Evolutionary conservation across 2,888 invertebrate genomes (phyloP), one percentile per base, ranked within the genome.

Genomic region (Agrilus mali): DNA sequence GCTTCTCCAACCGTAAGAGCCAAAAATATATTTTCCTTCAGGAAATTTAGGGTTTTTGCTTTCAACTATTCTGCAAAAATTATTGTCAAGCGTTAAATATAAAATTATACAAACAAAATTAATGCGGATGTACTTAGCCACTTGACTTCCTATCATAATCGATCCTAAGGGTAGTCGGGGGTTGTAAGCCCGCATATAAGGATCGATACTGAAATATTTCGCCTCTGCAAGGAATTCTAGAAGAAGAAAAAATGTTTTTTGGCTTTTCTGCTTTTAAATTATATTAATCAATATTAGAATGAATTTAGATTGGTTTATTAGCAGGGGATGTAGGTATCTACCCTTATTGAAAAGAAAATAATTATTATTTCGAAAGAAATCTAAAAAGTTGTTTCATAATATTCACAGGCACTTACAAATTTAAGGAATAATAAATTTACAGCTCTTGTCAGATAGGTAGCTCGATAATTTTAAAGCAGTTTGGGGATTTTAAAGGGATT

Each of bases 141-240:
- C 74, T 69, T 84, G 84, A 40, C 72, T 67, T 22, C 83, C 84
- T 43, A 81, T 73, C 12, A 44, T 38, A 32, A 76, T 74, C n/a
- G 67, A 67, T 3, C 80, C 80, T 41, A 72, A 55, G 55, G 75
- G 72, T 31, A 58, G 50, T 20, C 65, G 63, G 38, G 67, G 66
- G 63, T 72, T 69, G 50, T 75, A 77, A 1, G 72, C 70, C 51
- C 80, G 67, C 78, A 80, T 79, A 47, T 81, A 84, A 1, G 85
- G 84, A 62, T 84, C 85, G 17, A 84, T 79, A 50, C 81, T 81
- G 1, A 82, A 59, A 57, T 72, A 82, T 55, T 77, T 70, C 2
- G 82, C 82, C 67, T 82, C 73, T 2, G 75, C 67, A 40, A 83
- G 64, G 51, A 79, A 74, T 66, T 82, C 80, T 81, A 60, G 47